Base-by-base conservation (phyloP, 2,888 invertebrate genomes). In the Trissonchulus latispiculum region DNA sequence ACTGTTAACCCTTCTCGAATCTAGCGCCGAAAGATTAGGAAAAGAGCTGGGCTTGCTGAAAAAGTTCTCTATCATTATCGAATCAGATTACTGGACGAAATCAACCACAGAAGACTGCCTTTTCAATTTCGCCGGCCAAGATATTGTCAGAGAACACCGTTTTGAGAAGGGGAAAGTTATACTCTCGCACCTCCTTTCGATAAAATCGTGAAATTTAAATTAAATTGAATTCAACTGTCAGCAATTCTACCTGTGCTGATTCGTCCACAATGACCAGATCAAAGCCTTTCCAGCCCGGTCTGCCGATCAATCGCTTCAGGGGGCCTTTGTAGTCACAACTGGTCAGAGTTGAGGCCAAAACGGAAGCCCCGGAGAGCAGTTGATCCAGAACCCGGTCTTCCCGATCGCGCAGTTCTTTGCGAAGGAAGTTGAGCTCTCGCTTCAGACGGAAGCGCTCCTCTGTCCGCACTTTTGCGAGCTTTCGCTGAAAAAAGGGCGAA, bases 221-320 rank as follows among this genome's bases (percentile, higher is more conserved):
- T n/a, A n/a, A n/a, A n/a, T n/a, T n/a, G n/a, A n/a, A n/a, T n/a
- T n/a, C n/a, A n/a, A n/a, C n/a, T n/a, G n/a, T n/a, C n/a, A n/a
- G n/a, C n/a, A n/a, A n/a, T n/a, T 61, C 33, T 36, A 83, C 85
- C 83, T 87, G 86, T 1, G 87, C 87, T 75, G 86, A 87, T 80
- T 88, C 88, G 78, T 88, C 88, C 75, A 88, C 86, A 61, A 87
- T 83, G 1, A 85, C 83, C 36, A 87, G 78, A 78, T 87, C 86
- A 80, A 87, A 87, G 73, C 37, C 61, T 1, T 1, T n/a, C 31
- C 32, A 67, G 2, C 23, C 29, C 29, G 3, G 3, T 75, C 85
- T 84, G 62, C 84, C 80, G 28, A 61, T 28, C 2, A 74, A 71
- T 2, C 28, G 2, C 76, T 80, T 81, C 68, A 87, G 77, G 15